Base-by-base conservation (phyloP, 1,140 invertebrate genomes). In the Bombus huntii region DNA sequence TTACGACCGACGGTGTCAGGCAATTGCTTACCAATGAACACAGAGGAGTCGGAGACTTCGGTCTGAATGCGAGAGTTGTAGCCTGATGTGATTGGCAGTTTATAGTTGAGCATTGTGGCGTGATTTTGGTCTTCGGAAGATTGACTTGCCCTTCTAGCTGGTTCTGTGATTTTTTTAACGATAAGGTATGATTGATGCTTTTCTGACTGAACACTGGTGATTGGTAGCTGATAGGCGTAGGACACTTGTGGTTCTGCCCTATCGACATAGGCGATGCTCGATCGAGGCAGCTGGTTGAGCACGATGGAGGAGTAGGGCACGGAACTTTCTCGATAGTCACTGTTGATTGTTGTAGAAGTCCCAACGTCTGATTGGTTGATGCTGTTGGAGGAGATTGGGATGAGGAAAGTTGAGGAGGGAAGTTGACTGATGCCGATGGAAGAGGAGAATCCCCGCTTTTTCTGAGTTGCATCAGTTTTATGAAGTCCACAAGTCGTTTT, bases 401-500 rank as follows among this genome's bases (percentile, higher is more conserved):
- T 94, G 89, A 95, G 94, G 91, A 93, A 92, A 88, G 94, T 95
- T 47, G 94, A 94, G 83, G 94, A 82, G 73, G 95, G 94, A 75
- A 94, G 85, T 81, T 94, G 92, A 34, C 89, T 90, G 93, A 95
- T 87, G 71, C 90, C 86, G 89, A 92, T 77, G 89, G 87, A 88
- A 22, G 85, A 76, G 79, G 92, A 78, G 91, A 93, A 81, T 92
- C 91, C 87, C 78, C 72, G 81, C 59, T 87, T 87, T 80, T 88
- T 90, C 72, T 91, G 57, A 87, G 87, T 72, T 95, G 94, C 88
- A 95, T 94, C 92, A 92, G 74, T 72, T 93, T 95, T 92, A 95
- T 94, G 87, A 95, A 95, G 79, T 95, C 94, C 93, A 94, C 91
- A 59, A 95, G 90, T 9, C 94, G 93, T 31, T 95, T 95, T 92